phyloP scores from a whole-genome alignment of 2,113 vertebrate species.

The Ceyx cyanopectus region DNA sequence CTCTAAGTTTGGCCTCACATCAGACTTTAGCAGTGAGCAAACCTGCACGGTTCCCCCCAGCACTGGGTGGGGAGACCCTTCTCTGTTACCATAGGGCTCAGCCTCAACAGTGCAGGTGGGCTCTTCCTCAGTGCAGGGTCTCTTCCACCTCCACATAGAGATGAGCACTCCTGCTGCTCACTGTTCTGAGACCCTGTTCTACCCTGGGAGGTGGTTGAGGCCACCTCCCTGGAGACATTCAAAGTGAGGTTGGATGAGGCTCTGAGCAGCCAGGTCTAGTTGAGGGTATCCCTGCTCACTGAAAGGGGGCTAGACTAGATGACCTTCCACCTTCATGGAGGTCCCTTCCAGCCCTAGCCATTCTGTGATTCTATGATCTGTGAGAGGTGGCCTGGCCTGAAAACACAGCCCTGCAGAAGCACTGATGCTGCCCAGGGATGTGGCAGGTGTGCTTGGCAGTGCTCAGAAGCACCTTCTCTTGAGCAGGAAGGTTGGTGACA shows the following conservation, averaged over 20 bases:
- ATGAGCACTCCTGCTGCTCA: neutral
- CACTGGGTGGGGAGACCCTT: neutral
- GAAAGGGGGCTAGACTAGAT: too few relatives aligned
- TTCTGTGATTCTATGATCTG: neutral
- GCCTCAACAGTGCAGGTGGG: fast-evolving
- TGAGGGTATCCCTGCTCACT: too few relatives aligned
- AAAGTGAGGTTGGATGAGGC: too few relatives aligned
- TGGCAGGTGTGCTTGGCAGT: fast-evolving
- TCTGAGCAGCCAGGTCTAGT: too few relatives aligned
- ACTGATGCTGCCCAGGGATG: fast-evolving
- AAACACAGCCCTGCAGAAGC: neutral
- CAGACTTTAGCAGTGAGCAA: neutral
- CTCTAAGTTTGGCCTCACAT: neutral
- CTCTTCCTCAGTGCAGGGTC: neutral
- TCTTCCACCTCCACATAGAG: neutral
- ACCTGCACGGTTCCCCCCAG: fast-evolving
- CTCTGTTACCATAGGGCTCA: neutral
- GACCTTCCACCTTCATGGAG: too few relatives aligned
- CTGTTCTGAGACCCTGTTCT: neutral
- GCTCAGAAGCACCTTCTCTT: neutral
- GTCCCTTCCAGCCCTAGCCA: too few relatives aligned
- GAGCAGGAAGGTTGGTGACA: neutral
- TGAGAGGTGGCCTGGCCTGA: neutral
- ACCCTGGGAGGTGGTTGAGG: too few relatives aligned
- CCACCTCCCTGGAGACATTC: too few relatives aligned